Evolutionary conservation across 2,888 invertebrate genomes (phyloP).

Genomic region (Cinara cedri): DNA sequence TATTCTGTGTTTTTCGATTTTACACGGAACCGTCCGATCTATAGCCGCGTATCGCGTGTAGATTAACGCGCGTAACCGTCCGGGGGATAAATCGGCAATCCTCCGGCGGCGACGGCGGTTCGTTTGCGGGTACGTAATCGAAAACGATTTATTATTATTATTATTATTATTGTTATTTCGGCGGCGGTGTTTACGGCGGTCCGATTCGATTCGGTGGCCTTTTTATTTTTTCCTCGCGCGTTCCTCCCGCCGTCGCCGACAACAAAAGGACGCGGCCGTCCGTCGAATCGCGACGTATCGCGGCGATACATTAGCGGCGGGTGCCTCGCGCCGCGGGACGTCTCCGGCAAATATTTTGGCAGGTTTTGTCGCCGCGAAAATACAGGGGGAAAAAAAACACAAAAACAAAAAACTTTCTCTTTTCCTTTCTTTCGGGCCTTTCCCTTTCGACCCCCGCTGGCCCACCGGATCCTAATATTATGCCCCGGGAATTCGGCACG

Average conservation of each 20-base stretch:
- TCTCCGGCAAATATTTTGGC: slow-evolving; percentile 52
- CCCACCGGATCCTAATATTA: slow-evolving; percentile 9
- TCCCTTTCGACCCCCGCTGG: background rate
- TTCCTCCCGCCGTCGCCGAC: background rate
- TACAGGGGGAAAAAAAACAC: background rate
- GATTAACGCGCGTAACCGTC: too few relatives aligned
- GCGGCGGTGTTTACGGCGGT: background rate
- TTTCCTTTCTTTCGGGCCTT: slow-evolving; percentile 15
- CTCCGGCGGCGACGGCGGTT: background rate
- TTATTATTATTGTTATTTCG: too few relatives aligned
- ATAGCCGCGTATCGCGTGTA: too few relatives aligned
- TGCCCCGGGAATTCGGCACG: slow-evolving; percentile 16
- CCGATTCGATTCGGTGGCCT: slow-evolving; percentile 49
- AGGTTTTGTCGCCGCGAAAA: slow-evolving; percentile 29
- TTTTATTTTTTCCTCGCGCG: background rate
- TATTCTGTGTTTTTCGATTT: too few relatives aligned
- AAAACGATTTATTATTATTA: slow-evolving; percentile 37
- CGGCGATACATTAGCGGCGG: background rate
- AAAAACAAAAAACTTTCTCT: slow-evolving; percentile 53
- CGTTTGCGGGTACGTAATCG: background rate
- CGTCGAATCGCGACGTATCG: too few relatives aligned
- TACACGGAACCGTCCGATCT: too few relatives aligned
- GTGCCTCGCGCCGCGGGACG: slow-evolving; percentile 34
- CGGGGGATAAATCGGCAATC: background rate
- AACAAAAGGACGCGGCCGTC: slow-evolving; percentile 8